Evolutionary conservation across 1,140 invertebrate genomes (phyloP).

Genomic region (Asbolus verrucosus): DNA sequence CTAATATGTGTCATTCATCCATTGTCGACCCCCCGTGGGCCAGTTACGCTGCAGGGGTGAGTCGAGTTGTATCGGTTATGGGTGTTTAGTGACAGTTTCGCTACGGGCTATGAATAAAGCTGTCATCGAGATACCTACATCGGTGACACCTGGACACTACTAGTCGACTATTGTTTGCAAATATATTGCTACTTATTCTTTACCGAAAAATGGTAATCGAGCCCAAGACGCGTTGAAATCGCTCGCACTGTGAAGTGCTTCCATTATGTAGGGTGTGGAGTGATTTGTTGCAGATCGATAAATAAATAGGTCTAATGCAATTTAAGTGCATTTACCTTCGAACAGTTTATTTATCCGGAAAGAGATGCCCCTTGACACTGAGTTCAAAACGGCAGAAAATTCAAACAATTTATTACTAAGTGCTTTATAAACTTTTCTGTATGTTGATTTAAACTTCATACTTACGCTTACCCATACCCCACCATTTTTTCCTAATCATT

Average conservation of each 20-base stretch:
- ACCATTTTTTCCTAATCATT: too few relatives aligned
- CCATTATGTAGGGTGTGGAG: neutral
- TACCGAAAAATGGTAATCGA: conserved; percentile 6
- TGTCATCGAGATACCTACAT: conserved; percentile 51
- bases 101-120: conserved; percentile 39
- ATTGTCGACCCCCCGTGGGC: neutral
- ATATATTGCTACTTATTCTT: conserved; percentile 53
- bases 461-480: too few relatives aligned
- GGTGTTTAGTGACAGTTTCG: conserved; percentile 17
- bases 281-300: conserved; percentile 2
- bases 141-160: conserved; percentile 51
- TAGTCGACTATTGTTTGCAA: conserved; percentile 50
- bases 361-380: too few relatives aligned
- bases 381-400: too few relatives aligned
- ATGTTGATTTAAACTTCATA: too few relatives aligned
- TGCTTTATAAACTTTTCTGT: too few relatives aligned
- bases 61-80: neutral
- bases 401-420: too few relatives aligned
- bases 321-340: neutral
- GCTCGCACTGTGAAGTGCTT: neutral
- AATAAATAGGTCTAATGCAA: neutral
- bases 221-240: neutral
- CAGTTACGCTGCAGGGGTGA: conserved; percentile 3
- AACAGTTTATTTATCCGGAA: too few relatives aligned
- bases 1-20: conserved; percentile 14